Base-by-base conservation (phyloP, 2,797 vertebrate species). In the Chelon auratus region DNA sequence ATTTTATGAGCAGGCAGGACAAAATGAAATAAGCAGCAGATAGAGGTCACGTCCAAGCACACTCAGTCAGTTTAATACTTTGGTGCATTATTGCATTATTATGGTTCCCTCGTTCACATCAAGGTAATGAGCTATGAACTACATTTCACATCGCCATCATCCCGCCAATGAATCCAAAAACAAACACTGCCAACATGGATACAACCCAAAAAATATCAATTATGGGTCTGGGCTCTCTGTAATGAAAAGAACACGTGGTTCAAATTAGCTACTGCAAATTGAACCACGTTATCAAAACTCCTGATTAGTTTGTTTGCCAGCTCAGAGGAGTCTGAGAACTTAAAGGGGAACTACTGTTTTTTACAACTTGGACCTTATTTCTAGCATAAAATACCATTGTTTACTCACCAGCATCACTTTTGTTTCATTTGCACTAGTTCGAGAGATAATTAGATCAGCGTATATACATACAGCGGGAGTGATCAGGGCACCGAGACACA, bases 1-100 rank as follows among this genome's bases (percentile, higher is more conserved):
- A 73, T 86, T 82, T 83, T 84, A 83, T 85, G 77, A 86, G 80
- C 62, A 43, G 63, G 55, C 15, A 40, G 54, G 55, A 81, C 55
- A 68, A 64, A 80, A 80, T 57, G 55, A 75, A 87, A 86, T 78
- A 82, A 86, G 72, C 37, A 39, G 60, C 54, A 78, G 24, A 60
- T 14, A 72, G 64, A 56, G 76, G 70, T 82, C 76, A 54, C 12
- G 14, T 60, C 36, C 5, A 26, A 62, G 24, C 59, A 47, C 42
- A 22, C 47, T 50, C 51, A 52, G 26, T 63, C 45, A 64, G 15
- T 48, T 51, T 61, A 63, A 72, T 45, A n/a, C 43, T 66, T 22
- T 65, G 8, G 20, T 33, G 52, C 30, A 51, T 73, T 75, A 75
- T 58, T 67, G 20, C 7, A 51, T 73, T 75, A 75, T 58, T 64